phyloP scores from a whole-genome alignment of 1,140 invertebrate genomes.

The Venustaconcha ellipsiformis region DNA sequence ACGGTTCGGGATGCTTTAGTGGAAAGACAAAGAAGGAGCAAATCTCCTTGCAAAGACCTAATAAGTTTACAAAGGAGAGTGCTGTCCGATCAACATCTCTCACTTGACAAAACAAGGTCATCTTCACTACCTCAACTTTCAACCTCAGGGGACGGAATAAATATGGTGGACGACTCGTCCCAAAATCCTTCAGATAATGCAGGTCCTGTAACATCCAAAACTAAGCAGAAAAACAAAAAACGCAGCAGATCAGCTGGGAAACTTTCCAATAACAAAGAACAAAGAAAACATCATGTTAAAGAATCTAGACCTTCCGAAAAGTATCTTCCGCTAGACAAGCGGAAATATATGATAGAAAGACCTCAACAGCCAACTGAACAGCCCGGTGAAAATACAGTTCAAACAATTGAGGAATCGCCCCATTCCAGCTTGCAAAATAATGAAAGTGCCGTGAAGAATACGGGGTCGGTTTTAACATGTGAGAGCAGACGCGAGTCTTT shows the following conservation, averaged over 20 bases:
- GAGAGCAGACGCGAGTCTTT: slow-evolving; percentile 10
- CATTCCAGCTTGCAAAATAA: neutral
- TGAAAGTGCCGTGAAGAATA: neutral
- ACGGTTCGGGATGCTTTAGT: slow-evolving; percentile 29
- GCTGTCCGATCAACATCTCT: slow-evolving; percentile 1
- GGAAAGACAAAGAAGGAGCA: slow-evolving; percentile 9
- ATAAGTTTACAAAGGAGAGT: slow-evolving; percentile 17
- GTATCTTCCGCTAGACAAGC: slow-evolving; percentile 30
- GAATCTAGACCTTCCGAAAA: neutral
- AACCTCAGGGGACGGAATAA: neutral
- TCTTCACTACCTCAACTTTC: slow-evolving; percentile 18
- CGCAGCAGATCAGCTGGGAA: slow-evolving; percentile 7
- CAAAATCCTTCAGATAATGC: neutral
- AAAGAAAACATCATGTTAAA: slow-evolving; percentile 5
- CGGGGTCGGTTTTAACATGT: too few species aligned
- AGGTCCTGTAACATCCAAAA: slow-evolving; percentile 2
- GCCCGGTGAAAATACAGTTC: slow-evolving; percentile 1
- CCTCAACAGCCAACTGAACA: neutral
- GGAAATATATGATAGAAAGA: slow-evolving; percentile 29
- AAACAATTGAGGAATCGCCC: neutral
- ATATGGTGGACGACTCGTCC: neutral
- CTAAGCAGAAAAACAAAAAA: slow-evolving; percentile 2
- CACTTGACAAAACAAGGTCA: neutral
- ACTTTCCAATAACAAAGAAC: slow-evolving; percentile 4
- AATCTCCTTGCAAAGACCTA: slow-evolving; percentile 21